Percentiles rank a stretch among this genome's conserved stretches.
phyloP scores from a whole-genome alignment of 23 tunicate genomes.

The Diplosoma virens region DNA sequence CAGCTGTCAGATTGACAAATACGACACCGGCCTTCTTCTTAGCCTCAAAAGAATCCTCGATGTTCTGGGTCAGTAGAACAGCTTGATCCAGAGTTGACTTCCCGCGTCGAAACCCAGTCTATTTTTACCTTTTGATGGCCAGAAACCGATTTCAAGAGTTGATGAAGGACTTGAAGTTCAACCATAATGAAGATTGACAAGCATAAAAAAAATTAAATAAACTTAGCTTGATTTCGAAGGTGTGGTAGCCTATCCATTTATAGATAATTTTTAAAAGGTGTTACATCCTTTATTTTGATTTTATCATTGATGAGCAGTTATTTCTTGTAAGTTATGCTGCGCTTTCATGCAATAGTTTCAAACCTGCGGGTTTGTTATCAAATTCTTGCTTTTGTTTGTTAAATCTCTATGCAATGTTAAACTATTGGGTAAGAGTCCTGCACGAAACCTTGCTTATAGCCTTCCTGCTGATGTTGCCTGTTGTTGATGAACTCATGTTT shows the following conservation, averaged over 20 bases:
- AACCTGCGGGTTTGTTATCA: too few relatives aligned
- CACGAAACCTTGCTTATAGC: neutral
- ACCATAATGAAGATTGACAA: neutral
- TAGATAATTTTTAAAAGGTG: neutral
- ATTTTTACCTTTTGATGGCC: neutral
- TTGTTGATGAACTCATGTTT: neutral
- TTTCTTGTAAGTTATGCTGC: neutral
- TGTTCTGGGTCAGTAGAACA: too few relatives aligned
- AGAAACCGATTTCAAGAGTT: neutral
- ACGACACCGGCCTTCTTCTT: too few relatives aligned
- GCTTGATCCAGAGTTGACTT: neutral
- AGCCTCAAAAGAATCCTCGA: too few relatives aligned
- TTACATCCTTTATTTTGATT: neutral
- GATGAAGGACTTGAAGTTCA: neutral
- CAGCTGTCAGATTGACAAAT: too few relatives aligned
- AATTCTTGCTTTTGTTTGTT: too few relatives aligned
- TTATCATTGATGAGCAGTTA: neutral
- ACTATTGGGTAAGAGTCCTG: too few relatives aligned
- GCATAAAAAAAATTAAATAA: neutral
- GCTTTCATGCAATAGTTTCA: neutral
- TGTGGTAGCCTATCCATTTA: too few relatives aligned
- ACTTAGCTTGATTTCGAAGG: neutral
- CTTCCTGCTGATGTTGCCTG: neutral
- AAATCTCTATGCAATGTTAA: too few relatives aligned
- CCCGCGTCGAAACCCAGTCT: neutral